phyloP scores from a whole-genome alignment of 2,888 invertebrate species.

The Limnephilus rhombicus region DNA sequence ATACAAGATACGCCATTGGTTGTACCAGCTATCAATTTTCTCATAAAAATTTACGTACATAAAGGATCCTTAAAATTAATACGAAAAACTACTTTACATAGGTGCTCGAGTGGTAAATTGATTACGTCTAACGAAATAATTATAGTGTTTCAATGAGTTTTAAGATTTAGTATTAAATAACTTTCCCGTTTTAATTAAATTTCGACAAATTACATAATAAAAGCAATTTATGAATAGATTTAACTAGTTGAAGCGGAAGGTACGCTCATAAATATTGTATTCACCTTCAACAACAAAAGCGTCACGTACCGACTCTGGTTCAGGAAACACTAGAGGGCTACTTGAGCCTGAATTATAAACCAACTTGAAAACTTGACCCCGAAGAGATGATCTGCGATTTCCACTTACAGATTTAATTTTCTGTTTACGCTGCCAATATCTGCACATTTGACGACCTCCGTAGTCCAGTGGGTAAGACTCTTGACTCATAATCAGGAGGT shows the following conservation, averaged over 20 bases:
- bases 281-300: not conserved
- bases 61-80: not conserved
- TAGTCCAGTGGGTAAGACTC: too few relatives aligned
- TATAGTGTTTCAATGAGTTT: conserved; percentile 23
- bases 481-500: too few relatives aligned
- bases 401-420: too few relatives aligned
- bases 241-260: conserved; percentile 22
- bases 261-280: conserved; percentile 14
- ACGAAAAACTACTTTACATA: not conserved
- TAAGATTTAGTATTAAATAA: not conserved
- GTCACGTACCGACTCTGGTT: not conserved
- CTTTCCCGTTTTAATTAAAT: conserved; percentile 18
- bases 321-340: not conserved
- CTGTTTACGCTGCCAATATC: too few relatives aligned
- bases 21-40: not conserved
- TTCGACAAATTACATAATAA: conserved; percentile 35
- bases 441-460: too few relatives aligned
- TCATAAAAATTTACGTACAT: not conserved
- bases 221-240: conserved; percentile 29
- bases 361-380: not conserved
- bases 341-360: not conserved
- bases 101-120: not conserved
- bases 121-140: conserved; percentile 6
- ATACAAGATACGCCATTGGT: too few relatives aligned
- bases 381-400: too few relatives aligned